These are phyloP conservation scores for Mesocricetus auratus DNA, from an alignment of 2,113 vertebrate genomes.

Conservation along the genomic window DNA sequence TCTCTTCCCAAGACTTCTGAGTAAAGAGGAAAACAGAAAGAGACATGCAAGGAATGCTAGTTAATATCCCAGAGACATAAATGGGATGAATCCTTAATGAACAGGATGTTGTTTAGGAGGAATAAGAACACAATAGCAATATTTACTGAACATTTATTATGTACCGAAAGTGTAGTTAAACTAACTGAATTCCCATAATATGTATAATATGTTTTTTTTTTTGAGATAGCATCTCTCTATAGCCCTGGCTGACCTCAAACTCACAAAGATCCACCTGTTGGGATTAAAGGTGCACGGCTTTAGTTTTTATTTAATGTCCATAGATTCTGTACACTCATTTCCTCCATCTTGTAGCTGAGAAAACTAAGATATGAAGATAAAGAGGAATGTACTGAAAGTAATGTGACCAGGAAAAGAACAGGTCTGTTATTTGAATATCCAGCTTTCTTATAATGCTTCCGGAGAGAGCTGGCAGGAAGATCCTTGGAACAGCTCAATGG, in stretches of 20 bases:
- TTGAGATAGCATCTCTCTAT: not conserved
- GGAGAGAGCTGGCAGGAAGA: constrained; percentile 15
- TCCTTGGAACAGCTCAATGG: not conserved
- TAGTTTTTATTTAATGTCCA: not conserved
- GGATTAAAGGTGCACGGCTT: not conserved
- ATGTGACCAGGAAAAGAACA: not conserved
- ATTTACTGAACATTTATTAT: not conserved
- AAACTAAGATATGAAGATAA: not conserved
- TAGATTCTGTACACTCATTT: not conserved
- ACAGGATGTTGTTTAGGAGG: not conserved
- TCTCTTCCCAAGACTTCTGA: not conserved
- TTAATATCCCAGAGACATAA: not conserved
- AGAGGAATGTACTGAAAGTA: not conserved
- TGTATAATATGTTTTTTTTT: not conserved
- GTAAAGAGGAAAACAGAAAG: constrained; percentile 4
- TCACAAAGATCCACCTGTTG: not conserved
- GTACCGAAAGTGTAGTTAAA: constrained; percentile 5
- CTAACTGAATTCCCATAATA: not conserved
- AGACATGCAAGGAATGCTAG: not conserved
- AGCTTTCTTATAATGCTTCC: not conserved
- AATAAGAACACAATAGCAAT: not conserved
- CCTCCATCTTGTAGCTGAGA: not conserved
- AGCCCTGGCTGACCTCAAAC: not conserved
- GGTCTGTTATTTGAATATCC: not conserved
- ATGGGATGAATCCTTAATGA: not conserved